Evolutionary conservation across 2,113 vertebrate species (phyloP).

Genomic region (Psittacula cyanocephala): DNA sequence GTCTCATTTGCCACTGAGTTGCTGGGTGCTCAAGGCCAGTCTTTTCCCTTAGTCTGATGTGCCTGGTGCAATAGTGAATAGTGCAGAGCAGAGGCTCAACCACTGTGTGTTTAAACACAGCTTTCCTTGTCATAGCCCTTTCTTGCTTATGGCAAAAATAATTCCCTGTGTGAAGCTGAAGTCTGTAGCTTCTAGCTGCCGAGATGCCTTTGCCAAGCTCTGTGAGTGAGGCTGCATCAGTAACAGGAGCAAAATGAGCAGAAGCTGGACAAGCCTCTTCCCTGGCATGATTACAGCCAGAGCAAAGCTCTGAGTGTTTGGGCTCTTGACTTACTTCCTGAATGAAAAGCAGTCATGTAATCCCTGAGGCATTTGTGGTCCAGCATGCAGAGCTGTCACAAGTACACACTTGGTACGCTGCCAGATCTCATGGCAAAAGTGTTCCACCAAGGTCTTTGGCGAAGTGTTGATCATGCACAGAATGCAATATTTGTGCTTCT

Average conservation of each 20-base stretch:
- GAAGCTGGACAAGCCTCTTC: neutral
- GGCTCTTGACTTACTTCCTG: neutral
- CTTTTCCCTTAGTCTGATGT: neutral
- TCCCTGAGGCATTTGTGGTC: fast-evolving
- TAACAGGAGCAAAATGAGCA: neutral
- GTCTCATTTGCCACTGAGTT: neutral
- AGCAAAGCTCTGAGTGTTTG: neutral
- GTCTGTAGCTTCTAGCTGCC: neutral
- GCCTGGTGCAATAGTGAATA: neutral
- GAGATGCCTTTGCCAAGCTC: neutral
- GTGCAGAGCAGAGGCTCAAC: neutral
- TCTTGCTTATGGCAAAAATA: neutral
- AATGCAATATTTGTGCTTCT: fast-evolving
- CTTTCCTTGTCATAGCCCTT: fast-evolving
- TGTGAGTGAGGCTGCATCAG: neutral
- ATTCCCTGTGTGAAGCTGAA: neutral
- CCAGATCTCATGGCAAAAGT: neutral
- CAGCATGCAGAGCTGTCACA: neutral
- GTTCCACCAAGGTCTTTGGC: neutral
- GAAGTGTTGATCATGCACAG: fast-evolving
- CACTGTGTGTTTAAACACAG: fast-evolving
- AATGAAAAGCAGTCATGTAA: neutral
- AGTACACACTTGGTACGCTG: neutral
- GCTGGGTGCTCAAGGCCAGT: neutral
- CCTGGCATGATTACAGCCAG: neutral